These are phyloP conservation scores for Strigamia maritima DNA, from an alignment of 2,888 invertebrate genomes.

Conservation along the genomic window DNA sequence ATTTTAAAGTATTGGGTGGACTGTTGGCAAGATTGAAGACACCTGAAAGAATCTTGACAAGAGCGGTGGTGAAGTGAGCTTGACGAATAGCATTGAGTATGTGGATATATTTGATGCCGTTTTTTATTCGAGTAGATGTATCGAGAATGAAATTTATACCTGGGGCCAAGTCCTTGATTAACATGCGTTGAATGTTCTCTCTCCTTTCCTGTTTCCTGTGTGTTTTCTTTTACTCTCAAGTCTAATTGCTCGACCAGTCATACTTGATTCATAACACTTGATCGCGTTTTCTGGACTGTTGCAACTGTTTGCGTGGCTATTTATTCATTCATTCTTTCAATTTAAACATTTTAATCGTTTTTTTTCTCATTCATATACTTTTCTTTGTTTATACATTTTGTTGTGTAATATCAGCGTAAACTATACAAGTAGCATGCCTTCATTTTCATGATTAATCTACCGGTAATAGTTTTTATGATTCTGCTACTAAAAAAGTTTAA, in stretches of 20 bases:
- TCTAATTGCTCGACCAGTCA: slow-evolving; percentile 20
- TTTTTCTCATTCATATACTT: too few relatives aligned
- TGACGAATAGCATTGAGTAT: neutral
- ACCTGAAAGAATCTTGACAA: neutral
- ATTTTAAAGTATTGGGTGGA: neutral
- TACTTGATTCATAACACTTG: slow-evolving; percentile 21
- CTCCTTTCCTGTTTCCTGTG: slow-evolving; percentile 27
- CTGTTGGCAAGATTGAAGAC: neutral
- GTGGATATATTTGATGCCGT: neutral
- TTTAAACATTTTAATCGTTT: too few relatives aligned
- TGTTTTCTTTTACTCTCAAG: slow-evolving; percentile 25
- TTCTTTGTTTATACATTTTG: too few relatives aligned
- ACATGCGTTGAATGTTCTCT: slow-evolving; percentile 24
- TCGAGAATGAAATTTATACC: slow-evolving; percentile 18
- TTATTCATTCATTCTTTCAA: neutral
- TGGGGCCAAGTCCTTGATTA: slow-evolving; percentile 29
- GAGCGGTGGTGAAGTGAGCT: neutral
- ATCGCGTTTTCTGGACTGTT: neutral
- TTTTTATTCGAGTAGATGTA: neutral
- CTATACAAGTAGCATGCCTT: too few relatives aligned
- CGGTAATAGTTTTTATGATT: too few relatives aligned
- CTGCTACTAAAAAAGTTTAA: too few relatives aligned
- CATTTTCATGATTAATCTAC: too few relatives aligned
- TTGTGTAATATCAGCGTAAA: too few relatives aligned
- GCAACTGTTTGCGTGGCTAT: neutral